Conservation (phyloP, 2,113 vertebrate species). For the Pica pica region DNA sequence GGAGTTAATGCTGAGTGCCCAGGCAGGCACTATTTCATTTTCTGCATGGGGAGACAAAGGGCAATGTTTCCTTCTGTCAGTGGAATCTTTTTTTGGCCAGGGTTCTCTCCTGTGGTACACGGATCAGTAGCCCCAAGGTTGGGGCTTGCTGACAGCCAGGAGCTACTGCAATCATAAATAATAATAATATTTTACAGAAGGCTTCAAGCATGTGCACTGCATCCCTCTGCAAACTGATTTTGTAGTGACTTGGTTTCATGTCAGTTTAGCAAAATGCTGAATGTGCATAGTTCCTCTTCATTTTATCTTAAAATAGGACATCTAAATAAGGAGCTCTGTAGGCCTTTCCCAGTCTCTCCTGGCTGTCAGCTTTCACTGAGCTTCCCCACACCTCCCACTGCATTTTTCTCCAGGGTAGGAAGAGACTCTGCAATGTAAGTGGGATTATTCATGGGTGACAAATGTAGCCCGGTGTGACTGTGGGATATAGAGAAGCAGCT, state of each 20-base stretch:
- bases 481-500: slow-evolving; percentile 28
- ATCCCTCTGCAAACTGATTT: slow-evolving; percentile 27
- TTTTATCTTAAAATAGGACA: slow-evolving; percentile 62
- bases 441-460: slow-evolving; percentile 61
- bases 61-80: background rate
- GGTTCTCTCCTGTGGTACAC: background rate
- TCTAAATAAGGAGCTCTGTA: slow-evolving; percentile 51
- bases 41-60: background rate
- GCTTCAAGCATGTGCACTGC: background rate
- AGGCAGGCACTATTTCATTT: background rate
- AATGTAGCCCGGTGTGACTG: slow-evolving; percentile 36
- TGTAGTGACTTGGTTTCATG: slow-evolving; percentile 42
- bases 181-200: background rate
- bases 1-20: background rate
- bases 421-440: slow-evolving; percentile 55
- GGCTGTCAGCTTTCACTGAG: slow-evolving; percentile 64
- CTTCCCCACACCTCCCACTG: slow-evolving; percentile 64
- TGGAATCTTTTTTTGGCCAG: background rate
- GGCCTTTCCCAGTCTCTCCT: slow-evolving; percentile 64
- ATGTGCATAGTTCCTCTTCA: slow-evolving; percentile 50
- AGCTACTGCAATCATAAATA: background rate
- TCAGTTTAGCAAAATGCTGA: slow-evolving; percentile 61
- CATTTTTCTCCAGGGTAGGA: slow-evolving; percentile 61
- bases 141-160: background rate
- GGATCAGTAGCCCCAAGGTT: background rate